phyloP scores from a whole-genome alignment of 2,888 invertebrate species.

The Helicoverpa assulta region DNA sequence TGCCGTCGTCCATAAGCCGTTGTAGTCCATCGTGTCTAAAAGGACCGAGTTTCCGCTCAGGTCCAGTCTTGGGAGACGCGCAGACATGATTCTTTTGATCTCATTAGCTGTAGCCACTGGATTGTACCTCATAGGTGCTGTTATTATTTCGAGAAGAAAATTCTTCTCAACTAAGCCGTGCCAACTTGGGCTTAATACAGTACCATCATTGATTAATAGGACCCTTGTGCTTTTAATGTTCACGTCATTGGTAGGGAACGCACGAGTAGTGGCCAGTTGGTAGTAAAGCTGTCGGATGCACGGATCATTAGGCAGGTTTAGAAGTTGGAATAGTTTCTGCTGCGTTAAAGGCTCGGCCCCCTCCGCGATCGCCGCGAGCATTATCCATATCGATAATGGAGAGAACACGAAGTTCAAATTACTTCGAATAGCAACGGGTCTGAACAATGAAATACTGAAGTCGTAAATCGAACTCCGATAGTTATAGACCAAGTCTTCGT shows the following conservation, averaged over 20 bases:
- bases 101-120: slow-evolving; percentile 27
- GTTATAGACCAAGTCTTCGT: slow-evolving; percentile 15
- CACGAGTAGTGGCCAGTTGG: slow-evolving; percentile 39
- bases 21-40: slow-evolving; percentile 58
- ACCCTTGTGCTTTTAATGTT: slow-evolving; percentile 48
- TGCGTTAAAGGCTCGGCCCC: slow-evolving; percentile 44
- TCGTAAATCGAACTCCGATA: slow-evolving; percentile 30
- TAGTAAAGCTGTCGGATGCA: slow-evolving; percentile 59
- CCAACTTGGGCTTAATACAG: slow-evolving; percentile 56
- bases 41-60: slow-evolving; percentile 62
- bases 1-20: slow-evolving; percentile 59
- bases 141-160: slow-evolving; percentile 39
- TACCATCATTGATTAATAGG: slow-evolving; percentile 58
- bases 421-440: slow-evolving; percentile 8
- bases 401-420: slow-evolving; percentile 46
- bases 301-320: slow-evolving; percentile 57
- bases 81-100: slow-evolving; percentile 43
- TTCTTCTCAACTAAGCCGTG: slow-evolving; percentile 43
- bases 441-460: slow-evolving; percentile 13
- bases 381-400: slow-evolving; percentile 47
- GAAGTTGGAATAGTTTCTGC: slow-evolving; percentile 53
- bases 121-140: slow-evolving; percentile 49
- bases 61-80: slow-evolving; percentile 36
- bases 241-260: slow-evolving; percentile 37
- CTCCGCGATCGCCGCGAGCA: slow-evolving; percentile 56